A percentile compares a stretch with the other conserved stretches of the same genome.
phyloP scores from a whole-genome alignment of 2,888 invertebrate species.

The Opisthograptis luteolata region DNA sequence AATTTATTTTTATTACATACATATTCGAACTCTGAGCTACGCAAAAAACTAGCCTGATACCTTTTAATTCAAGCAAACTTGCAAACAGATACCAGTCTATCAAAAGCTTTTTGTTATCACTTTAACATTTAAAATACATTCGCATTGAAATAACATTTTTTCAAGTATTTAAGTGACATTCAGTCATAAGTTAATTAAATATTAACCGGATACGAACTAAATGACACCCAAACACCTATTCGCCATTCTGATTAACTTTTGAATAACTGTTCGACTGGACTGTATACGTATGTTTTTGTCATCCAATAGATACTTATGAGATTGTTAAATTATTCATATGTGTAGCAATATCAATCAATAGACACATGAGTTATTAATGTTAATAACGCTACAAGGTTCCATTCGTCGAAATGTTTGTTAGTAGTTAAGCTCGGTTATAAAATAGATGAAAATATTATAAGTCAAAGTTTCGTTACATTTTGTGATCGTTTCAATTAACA shows the following conservation, averaged over 20 bases:
- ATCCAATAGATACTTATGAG: constrained; percentile 31
- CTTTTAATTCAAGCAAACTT: too few species aligned
- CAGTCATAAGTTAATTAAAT: constrained; percentile 10
- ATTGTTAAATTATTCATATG: constrained; percentile 48
- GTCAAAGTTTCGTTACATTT: constrained; percentile 9
- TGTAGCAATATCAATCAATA: constrained; percentile 54
- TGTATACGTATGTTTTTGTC: constrained; percentile 33
- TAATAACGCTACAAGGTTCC: constrained; percentile 49
- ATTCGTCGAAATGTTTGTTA: constrained; percentile 19
- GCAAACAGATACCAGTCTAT: too few species aligned
- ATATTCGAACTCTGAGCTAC: too few species aligned
- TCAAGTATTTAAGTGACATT: constrained; percentile 6
- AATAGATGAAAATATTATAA: constrained; percentile 18
- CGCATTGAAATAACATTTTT: background rate
- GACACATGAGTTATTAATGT: constrained; percentile 44
- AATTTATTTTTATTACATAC: too few species aligned
- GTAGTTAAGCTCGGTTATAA: constrained; percentile 14
- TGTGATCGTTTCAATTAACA: constrained; percentile 14
- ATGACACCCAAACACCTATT: constrained; percentile 35
- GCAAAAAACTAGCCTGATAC: too few species aligned
- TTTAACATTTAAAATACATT: background rate
- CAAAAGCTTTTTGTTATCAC: background rate
- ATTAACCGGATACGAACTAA: constrained; percentile 39
- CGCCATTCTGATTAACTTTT: constrained; percentile 35
- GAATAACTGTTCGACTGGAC: constrained; percentile 21